Conservation (phyloP, 2,797 vertebrate genomes). For the Rallus crepitans region DNA sequence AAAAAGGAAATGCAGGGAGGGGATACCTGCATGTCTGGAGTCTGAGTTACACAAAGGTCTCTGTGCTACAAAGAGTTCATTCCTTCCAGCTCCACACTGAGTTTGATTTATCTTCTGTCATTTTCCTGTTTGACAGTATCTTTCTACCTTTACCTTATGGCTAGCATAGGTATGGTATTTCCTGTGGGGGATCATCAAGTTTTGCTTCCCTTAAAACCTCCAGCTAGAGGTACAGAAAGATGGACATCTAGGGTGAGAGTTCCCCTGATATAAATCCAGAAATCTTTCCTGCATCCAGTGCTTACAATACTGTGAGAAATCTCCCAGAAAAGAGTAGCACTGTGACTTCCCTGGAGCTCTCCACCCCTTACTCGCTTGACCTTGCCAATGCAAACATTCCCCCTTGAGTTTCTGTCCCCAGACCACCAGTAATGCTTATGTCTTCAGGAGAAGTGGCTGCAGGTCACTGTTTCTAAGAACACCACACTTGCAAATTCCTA, state of each 20-base stretch:
- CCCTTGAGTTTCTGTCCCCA: neutral
- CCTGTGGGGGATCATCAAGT: neutral
- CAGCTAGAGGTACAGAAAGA: neutral
- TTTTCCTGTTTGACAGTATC: neutral
- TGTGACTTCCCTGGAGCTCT: neutral
- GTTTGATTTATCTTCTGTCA: neutral
- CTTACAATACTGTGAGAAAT: neutral
- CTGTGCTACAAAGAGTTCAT: neutral
- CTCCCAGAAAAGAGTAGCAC: neutral
- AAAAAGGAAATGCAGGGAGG: neutral
- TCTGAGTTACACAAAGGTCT: neutral
- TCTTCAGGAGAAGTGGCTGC: neutral
- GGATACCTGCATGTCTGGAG: neutral
- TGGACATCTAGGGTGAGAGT: neutral
- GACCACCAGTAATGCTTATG: neutral
- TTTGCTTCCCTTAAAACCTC: neutral
- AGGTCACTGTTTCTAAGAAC: slow-evolving; percentile 56
- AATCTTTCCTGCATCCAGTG: neutral
- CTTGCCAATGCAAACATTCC: neutral
- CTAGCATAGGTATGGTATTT: neutral
- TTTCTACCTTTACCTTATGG: neutral
- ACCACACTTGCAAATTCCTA: slow-evolving; percentile 65
- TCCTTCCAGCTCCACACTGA: neutral
- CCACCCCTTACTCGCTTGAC: neutral
- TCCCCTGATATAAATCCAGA: neutral